Base-by-base conservation (phyloP, 2,888 invertebrate species). In the Dorcus parallelipipedus region DNA sequence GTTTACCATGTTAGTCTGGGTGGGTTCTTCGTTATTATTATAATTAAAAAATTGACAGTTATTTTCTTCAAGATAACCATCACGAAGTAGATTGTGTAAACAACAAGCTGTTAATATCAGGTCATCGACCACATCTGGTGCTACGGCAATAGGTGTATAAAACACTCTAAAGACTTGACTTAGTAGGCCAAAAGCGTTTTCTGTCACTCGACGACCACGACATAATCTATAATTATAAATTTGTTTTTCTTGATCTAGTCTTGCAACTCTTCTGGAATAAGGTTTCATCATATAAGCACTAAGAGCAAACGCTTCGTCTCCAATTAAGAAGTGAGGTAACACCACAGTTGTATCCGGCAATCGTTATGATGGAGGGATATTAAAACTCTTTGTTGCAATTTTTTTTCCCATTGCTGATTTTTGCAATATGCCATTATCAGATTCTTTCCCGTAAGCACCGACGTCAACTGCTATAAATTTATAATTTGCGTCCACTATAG, bases 401-500 rank as follows among this genome's bases (percentile, higher is more conserved):
- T 55, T 54, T 10, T 53, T 38, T 38, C 52, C 53, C 14, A 53
- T 10, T 9, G 7, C 47, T 10, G 47, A 53, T 38, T 53, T 53
- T 38, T 55, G 20, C 39, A 54, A 55, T 49, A 54, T 49, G 23
- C 40, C 26, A 49, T 20, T 55, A 49, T 55, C 55, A 40, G 3
- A 33, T 49, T 55, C 55, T 38, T 54, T 55, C 8, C 55, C 49
- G 41, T 49, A 55, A 49, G 54, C 10, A 14, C 43, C 51, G n/a
- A 43, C 38, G 20, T 53, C 53, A 23, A 53, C 26, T 9, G 53
- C 53, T 26, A 43, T 53, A 43, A 14, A 45, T 49, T 57, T 56
- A 56, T 62, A 65, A 48, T 62, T 49, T 40, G 62, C 64, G 53
- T 64, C 64, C 14, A 57, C 63, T 9, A 54, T 42, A 9, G 61